A percentile compares a stretch with the other conserved stretches of the same genome.
These are phyloP conservation scores for Sabatieria punctata DNA, from an alignment of 2,888 invertebrate genomes.

Conservation along the genomic window DNA sequence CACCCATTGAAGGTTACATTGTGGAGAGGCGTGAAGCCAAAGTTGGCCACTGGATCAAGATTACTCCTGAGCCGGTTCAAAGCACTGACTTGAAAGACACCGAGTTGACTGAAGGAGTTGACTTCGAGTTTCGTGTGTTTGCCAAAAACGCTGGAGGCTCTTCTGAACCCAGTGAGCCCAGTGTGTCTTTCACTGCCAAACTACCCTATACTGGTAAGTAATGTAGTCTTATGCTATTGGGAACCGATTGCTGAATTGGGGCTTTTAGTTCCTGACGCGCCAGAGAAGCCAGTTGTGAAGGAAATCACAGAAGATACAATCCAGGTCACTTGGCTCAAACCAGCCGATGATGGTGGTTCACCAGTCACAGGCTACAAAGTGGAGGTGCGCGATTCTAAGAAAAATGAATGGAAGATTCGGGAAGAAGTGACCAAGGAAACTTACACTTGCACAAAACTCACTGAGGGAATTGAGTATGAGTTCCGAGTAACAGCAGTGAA, in stretches of 20 bases:
- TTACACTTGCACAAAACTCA: neutral
- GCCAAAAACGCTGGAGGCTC: constrained; percentile 54
- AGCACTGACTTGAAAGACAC: neutral
- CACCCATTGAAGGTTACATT: constrained; percentile 63
- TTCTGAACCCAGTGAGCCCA: neutral
- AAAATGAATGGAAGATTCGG: neutral
- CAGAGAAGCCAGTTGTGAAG: neutral
- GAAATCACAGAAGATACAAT: constrained; percentile 5
- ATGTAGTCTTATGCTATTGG: too few species aligned
- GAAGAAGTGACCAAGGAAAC: neutral
- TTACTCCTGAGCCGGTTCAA: neutral
- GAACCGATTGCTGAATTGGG: too few species aligned
- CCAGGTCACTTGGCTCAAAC: constrained; percentile 33
- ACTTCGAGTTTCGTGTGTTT: constrained; percentile 84
- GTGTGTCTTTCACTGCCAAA: neutral
- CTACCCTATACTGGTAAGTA: too few species aligned
- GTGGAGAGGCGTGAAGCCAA: constrained; percentile 42
- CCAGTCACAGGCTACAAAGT: constrained; percentile 51
- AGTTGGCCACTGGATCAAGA: neutral
- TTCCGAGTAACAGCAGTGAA: neutral
- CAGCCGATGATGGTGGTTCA: constrained; percentile 55
- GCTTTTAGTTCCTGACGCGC: neutral
- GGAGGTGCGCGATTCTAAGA: constrained; percentile 7
- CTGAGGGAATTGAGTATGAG: neutral
- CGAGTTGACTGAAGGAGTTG: constrained; percentile 69